Conservation (phyloP, 2,888 invertebrate genomes). For the Apomyelois bistriatella region DNA sequence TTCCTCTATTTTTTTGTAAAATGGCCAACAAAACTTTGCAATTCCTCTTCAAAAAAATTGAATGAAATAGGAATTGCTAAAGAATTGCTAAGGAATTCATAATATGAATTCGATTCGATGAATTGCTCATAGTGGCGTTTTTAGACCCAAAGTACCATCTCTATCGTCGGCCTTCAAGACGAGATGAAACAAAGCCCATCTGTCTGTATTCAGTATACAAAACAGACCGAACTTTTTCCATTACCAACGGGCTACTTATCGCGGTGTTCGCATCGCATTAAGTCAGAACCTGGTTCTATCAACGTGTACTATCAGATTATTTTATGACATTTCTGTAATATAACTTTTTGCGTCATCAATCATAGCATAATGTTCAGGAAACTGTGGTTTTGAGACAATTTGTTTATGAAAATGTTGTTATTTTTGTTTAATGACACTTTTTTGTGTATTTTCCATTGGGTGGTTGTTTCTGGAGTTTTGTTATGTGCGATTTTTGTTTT, state of each 20-base stretch:
- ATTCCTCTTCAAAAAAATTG: too few relatives aligned
- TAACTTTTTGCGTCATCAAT: conserved; percentile 44
- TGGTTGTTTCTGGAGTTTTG: too few relatives aligned
- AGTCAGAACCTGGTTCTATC: conserved; percentile 14
- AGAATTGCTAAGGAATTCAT: too few relatives aligned
- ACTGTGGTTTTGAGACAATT: not conserved
- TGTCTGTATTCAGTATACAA: not conserved
- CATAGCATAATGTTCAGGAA: conserved; percentile 20
- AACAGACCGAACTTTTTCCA: conserved; percentile 15
- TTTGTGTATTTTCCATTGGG: too few relatives aligned
- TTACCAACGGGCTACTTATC: conserved; percentile 12
- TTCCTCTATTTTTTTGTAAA: too few relatives aligned
- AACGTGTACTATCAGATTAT: conserved; percentile 23
- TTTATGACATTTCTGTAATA: conserved; percentile 41
- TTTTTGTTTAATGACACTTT: not conserved
- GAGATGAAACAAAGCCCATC: not conserved
- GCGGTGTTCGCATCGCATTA: conserved; percentile 15
- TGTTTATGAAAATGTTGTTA: not conserved
- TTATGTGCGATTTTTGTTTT: too few relatives aligned
- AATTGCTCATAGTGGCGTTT: not conserved
- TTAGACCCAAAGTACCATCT: too few relatives aligned
- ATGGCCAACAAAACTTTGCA: too few relatives aligned
- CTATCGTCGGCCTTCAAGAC: not conserved
- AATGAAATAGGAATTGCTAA: too few relatives aligned
- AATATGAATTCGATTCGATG: too few relatives aligned